Conservation (phyloP, 1,140 invertebrate genomes). For the Saccostrea cuccullata region DNA sequence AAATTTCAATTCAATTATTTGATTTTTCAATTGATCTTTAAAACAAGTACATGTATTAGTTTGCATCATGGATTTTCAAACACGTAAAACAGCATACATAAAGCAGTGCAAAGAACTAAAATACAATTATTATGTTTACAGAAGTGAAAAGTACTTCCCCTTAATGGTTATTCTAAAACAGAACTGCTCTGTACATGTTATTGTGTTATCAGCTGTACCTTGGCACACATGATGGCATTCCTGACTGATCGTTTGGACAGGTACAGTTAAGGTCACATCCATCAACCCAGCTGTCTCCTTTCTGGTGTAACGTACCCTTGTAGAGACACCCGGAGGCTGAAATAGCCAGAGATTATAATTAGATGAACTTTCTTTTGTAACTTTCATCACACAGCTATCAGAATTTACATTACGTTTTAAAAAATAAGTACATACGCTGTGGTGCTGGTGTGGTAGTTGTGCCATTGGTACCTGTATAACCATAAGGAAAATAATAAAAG, state of each 20-base stretch:
- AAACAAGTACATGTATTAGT: no score
- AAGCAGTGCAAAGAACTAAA: no score
- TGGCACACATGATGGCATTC: background rate
- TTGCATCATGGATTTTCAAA: no score
- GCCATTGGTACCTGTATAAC: background rate
- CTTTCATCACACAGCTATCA: background rate
- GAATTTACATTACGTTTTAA: background rate
- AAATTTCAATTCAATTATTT: no score
- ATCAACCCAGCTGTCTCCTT: slow-evolving; percentile 62
- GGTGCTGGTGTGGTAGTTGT: background rate
- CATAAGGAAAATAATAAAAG: background rate
- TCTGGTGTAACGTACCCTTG: slow-evolving; percentile 56
- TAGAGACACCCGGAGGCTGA: slow-evolving; percentile 55
- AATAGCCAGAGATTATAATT: background rate
- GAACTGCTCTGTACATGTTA: background rate
- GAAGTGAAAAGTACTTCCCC: background rate
- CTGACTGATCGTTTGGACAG: slow-evolving; percentile 52
- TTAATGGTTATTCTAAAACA: no score
- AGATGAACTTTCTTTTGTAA: slow-evolving; percentile 36
- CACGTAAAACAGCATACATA: no score
- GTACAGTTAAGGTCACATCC: slow-evolving; percentile 60
- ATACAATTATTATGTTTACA: background rate
- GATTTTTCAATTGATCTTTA: no score
- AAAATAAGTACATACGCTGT: background rate
- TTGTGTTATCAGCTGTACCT: background rate